These are phyloP conservation scores for Crocallis elinguaria DNA, from an alignment of 2,888 invertebrate genomes.

Conservation along the genomic window DNA sequence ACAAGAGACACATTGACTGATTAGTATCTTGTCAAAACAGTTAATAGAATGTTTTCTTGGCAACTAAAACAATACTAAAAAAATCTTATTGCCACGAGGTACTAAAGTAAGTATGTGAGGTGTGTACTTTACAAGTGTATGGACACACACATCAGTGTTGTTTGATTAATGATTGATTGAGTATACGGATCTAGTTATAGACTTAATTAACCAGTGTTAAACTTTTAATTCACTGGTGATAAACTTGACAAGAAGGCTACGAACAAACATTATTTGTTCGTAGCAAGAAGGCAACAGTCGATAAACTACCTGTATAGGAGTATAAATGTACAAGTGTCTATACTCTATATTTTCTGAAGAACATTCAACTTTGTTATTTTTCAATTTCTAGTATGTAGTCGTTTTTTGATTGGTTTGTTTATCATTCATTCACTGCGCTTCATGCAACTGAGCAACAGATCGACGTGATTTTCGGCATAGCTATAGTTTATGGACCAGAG, in stretches of 20 bases:
- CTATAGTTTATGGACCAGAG: too few relatives aligned
- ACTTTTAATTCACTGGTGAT: slow-evolving; percentile 15
- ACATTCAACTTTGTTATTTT: too few relatives aligned
- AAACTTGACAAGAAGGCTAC: not conserved
- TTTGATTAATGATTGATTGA: slow-evolving; percentile 30
- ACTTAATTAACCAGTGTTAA: slow-evolving; percentile 16
- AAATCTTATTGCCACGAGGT: slow-evolving; percentile 2
- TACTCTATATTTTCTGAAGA: too few relatives aligned
- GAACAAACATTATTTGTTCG: not conserved
- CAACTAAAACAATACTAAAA: not conserved
- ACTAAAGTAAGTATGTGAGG: not conserved
- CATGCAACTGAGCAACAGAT: too few relatives aligned
- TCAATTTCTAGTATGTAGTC: too few relatives aligned
- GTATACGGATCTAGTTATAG: slow-evolving; percentile 19
- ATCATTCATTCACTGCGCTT: too few relatives aligned
- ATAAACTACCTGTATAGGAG: not conserved
- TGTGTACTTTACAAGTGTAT: not conserved
- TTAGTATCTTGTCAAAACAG: slow-evolving; percentile 1
- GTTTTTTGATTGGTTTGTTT: too few relatives aligned
- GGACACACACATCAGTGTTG: slow-evolving; percentile 5
- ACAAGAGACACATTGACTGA: not conserved
- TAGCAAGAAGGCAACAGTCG: too few relatives aligned
- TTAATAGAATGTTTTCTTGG: not conserved
- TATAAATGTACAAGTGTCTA: too few relatives aligned
- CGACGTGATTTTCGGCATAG: too few relatives aligned